These are phyloP conservation scores for Orius insidiosus DNA, from an alignment of 1,140 invertebrate genomes.

Conservation along the genomic window DNA sequence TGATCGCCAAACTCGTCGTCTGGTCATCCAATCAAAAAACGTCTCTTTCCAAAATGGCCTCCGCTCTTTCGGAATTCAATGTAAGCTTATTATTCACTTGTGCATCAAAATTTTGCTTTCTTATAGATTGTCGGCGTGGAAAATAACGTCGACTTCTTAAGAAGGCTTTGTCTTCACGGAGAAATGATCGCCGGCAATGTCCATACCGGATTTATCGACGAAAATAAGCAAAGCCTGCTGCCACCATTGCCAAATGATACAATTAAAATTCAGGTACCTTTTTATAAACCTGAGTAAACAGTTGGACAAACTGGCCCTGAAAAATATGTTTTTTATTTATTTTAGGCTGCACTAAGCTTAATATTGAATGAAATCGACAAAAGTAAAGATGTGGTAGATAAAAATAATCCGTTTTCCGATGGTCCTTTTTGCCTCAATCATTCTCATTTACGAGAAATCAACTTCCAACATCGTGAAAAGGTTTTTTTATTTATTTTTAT, in stretches of 20 bases:
- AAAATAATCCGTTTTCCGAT: constrained; percentile 35
- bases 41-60: constrained; percentile 62
- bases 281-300: constrained; percentile 23
- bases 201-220: constrained; percentile 92
- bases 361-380: constrained; percentile 33
- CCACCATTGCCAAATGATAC: constrained; percentile 26
- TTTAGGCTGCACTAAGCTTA: constrained; percentile 36
- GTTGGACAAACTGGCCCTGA: background rate
- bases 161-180: constrained; percentile 58
- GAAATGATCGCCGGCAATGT: constrained; percentile 77
- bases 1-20: constrained; percentile 97
- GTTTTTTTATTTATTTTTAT: too few relatives aligned
- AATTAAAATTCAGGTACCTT: too few relatives aligned
- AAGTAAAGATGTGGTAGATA: constrained; percentile 26
- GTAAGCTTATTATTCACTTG: constrained; percentile 30
- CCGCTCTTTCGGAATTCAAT: constrained; percentile 67
- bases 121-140: constrained; percentile 77
- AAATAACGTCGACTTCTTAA: constrained; percentile 91
- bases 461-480: constrained; percentile 7
- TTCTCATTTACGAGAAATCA: constrained; percentile 12
- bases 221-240: constrained; percentile 63
- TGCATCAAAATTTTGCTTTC: constrained; percentile 10
- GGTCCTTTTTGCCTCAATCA: constrained; percentile 33
- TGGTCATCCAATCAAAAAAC: constrained; percentile 73
- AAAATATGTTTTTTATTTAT: constrained; percentile 13